These are phyloP conservation scores for Hipposideros larvatus DNA, from an alignment of 2,797 vertebrate species.

Conservation along the genomic window DNA sequence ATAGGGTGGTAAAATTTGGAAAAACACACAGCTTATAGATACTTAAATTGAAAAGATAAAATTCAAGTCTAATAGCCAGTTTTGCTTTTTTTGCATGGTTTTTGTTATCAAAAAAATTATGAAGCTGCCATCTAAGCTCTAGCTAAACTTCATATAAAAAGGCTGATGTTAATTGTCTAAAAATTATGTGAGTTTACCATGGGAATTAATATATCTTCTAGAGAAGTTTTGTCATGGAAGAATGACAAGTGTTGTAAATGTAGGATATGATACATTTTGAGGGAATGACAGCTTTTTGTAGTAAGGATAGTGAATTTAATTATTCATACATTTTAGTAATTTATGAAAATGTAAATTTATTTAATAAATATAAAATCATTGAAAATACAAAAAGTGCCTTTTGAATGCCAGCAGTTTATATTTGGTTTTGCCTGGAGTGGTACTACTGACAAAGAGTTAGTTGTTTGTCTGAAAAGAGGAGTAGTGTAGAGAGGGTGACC, in stretches of 20 bases:
- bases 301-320: conserved; percentile 25
- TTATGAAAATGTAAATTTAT: conserved; percentile 44
- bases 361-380: conserved; percentile 37
- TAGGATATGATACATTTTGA: conserved; percentile 35
- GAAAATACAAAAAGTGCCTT: conserved; percentile 8
- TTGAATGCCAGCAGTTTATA: not conserved
- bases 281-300: not conserved
- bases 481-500: not conserved
- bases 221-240: not conserved
- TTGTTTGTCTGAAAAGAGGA: not conserved
- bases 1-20: conserved; percentile 17
- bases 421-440: conserved; percentile 15
- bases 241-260: not conserved
- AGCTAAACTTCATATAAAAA: conserved; percentile 20
- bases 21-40: not conserved
- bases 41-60: not conserved
- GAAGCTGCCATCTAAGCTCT: not conserved
- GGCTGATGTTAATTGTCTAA: conserved; percentile 15
- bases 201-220: not conserved
- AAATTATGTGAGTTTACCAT: not conserved
- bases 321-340: conserved; percentile 31
- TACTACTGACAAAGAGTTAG: not conserved
- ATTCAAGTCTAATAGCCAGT: not conserved
- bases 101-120: conserved; percentile 23
- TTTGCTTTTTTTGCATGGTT: conserved; percentile 5